A percentile compares a stretch with the other conserved stretches of the same genome.
phyloP scores from a whole-genome alignment of 2,888 invertebrate genomes.

The Pyrocoelia pectoralis region DNA sequence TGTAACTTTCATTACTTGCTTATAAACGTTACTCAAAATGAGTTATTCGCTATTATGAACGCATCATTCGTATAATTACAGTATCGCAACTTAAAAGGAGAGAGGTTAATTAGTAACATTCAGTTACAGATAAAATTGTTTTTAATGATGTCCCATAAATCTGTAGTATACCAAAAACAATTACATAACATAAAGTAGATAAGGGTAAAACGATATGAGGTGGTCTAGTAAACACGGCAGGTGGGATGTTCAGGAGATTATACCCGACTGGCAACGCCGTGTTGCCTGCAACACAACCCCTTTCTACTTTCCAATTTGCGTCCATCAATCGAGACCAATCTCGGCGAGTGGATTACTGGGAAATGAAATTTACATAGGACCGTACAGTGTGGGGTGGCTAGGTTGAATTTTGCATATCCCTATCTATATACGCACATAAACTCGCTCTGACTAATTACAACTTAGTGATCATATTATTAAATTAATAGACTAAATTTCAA shows the following conservation, averaged over 20 bases:
- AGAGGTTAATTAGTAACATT: no score
- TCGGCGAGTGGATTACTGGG: conserved; percentile 74
- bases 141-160: background rate
- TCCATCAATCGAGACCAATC: conserved; percentile 76
- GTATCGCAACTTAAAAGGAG: no score
- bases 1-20: no score
- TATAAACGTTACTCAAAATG: no score
- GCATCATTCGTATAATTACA: no score
- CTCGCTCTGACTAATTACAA: conserved; percentile 31
- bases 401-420: conserved; percentile 20
- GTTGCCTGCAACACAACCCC: conserved; percentile 47
- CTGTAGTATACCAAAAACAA: conserved; percentile 19
- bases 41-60: no score
- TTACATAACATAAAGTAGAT: conserved; percentile 22
- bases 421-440: conserved; percentile 25
- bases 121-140: no score
- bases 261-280: conserved; percentile 47
- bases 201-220: conserved; percentile 44
- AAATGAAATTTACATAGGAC: conserved; percentile 75
- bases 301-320: conserved; percentile 70
- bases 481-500: background rate
- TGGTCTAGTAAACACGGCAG: conserved; percentile 45
- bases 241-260: conserved; percentile 37
- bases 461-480: conserved; percentile 25
- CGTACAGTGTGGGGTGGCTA: conserved; percentile 27